Conservation (phyloP, 1,140 invertebrate species). For the Wasmannia auropunctata region DNA sequence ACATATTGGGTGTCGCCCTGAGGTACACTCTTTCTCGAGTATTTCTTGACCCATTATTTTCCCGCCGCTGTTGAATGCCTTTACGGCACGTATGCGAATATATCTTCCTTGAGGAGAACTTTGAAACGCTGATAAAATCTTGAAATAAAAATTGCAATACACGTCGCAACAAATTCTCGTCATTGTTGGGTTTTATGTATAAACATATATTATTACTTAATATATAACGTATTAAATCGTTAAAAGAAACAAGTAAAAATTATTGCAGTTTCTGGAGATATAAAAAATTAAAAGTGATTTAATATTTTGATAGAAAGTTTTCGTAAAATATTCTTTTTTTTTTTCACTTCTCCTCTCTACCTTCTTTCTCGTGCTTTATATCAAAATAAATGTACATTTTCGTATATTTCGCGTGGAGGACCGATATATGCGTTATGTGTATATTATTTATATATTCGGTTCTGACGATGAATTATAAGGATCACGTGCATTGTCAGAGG, state of each 20-base stretch:
- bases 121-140: slow-evolving; percentile 16
- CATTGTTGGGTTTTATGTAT: not conserved
- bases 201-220: not conserved
- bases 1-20: slow-evolving; percentile 65
- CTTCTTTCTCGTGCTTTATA: not conserved
- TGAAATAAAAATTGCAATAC: not conserved
- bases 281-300: not conserved
- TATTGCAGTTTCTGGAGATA: not conserved
- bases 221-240: not conserved
- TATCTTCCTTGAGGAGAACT: not conserved
- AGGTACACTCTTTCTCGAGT: slow-evolving; percentile 64
- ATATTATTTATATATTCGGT: slow-evolving; percentile 27
- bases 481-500: slow-evolving; percentile 77
- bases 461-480: slow-evolving; percentile 65
- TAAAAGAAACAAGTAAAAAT: not conserved
- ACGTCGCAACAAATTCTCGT: slow-evolving; percentile 6
- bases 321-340: not conserved
- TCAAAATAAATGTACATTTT: slow-evolving; percentile 13
- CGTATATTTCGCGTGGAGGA: not conserved
- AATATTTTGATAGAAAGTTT: not conserved
- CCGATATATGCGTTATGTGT: not conserved
- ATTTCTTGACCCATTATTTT: slow-evolving; percentile 68
- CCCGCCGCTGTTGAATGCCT: slow-evolving; percentile 48
- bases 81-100: slow-evolving; percentile 46
- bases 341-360: not conserved